Evolutionary conservation across 2,113 vertebrate species (phyloP), one percentile per base, ranked within the genome.

Genomic region (Ellobius talpinus): DNA sequence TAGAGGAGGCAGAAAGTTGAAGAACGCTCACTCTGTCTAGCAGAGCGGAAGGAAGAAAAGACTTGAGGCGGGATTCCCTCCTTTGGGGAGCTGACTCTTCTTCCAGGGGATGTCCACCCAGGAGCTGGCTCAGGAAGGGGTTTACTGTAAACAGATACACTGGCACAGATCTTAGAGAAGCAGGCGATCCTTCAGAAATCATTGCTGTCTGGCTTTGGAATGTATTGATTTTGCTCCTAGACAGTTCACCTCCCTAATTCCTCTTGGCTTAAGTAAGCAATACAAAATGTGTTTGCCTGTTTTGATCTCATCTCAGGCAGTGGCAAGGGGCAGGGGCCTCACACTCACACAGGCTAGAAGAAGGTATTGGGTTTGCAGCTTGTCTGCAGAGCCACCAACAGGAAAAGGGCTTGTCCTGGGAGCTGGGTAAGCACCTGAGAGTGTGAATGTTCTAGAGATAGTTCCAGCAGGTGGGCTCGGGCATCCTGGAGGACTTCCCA

Each of bases 231-330:
- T 92, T 93, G 81, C 81, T 94, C 95, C 95, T 93, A 36, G 76
- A 97, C 96, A 97, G 95, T 93, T 94, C 91, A 82, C 97, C 85
- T 96, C 84, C 87, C 97, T 97, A 96, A 96, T 96, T 93, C 96
- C 2, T 0, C 96, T 94, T 39, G 77, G 86, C 94, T 97, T 95
- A 97, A 87, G 90, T 88, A 92, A 96, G 93, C 92, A 95, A 93
- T 96, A 95, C 70, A 93, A 95, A 97, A 93, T 9, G 87, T 82
- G 72, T 94, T 92, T 87, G 88, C 61, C 85, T 92, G 90, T 89
- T 96, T 95, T 82, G 95, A 84, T 96, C 95, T 92, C 88, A 82
- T 89, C 70, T 91, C 81, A 82, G 87, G 74, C 61, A 87, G 94
- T 55, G 74, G 84, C 58, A 61, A 96, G 95, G 88, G 96, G 50